Conservation (phyloP, 1,140 invertebrate species). For the Drosophila littoralis region DNA sequence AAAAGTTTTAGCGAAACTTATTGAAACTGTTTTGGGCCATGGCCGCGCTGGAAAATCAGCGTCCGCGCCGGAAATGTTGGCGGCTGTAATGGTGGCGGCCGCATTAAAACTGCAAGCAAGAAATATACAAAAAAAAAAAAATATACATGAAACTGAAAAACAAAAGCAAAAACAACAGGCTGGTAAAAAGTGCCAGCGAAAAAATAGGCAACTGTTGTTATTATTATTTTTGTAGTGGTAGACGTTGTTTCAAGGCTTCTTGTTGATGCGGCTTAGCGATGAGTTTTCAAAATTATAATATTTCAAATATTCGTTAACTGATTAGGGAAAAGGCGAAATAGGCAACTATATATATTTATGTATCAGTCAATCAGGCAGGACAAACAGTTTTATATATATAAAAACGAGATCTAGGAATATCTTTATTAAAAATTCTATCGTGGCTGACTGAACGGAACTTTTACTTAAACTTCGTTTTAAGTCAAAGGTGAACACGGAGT, state of each 20-base stretch:
- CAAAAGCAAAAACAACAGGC: neutral
- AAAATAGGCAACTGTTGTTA: slow-evolving; percentile 7
- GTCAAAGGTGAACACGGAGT: no score
- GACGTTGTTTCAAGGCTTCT: slow-evolving; percentile 7
- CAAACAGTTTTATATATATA: no score
- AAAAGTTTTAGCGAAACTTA: slow-evolving; percentile 78
- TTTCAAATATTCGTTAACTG: slow-evolving; percentile 22
- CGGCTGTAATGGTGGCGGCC: slow-evolving; percentile 37
- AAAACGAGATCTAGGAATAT: no score
- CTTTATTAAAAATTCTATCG: no score
- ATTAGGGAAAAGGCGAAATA: neutral
- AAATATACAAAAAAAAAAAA: slow-evolving; percentile 26
- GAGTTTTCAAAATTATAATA: slow-evolving; percentile 17
- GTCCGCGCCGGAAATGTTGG: slow-evolving; percentile 71
- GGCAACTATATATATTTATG: no score
- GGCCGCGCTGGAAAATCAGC: slow-evolving; percentile 74
- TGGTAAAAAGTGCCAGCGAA: slow-evolving; percentile 8
- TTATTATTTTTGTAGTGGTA: neutral
- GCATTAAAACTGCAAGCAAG: slow-evolving; percentile 47
- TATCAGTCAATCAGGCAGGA: no score
- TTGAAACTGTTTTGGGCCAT: slow-evolving; percentile 80
- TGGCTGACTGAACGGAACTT: no score
- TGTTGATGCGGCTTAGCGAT: slow-evolving; percentile 10
- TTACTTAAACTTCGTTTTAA: no score
- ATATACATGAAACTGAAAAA: slow-evolving; percentile 4